Base-by-base conservation (phyloP, 2,888 invertebrate species). In the Anticlea derivata region DNA sequence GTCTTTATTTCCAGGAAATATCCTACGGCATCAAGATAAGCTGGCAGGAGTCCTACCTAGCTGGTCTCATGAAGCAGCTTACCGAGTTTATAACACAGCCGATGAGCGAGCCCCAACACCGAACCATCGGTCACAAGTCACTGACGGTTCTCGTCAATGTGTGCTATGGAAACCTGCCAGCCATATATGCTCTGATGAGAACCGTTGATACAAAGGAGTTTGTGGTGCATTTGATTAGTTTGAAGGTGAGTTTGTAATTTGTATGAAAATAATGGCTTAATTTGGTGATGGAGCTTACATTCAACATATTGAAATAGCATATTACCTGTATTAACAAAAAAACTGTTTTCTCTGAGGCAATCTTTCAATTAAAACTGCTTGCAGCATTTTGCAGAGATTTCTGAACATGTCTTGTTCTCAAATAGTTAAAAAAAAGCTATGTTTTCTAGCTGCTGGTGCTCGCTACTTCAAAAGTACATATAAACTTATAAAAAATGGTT, bases 31-130 rank as follows among this genome's bases (percentile, higher is more conserved):
- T 96, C 10, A 94, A 93, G 73, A 95, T 96, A 17, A 93, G 93
- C 5, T 96, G 96, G 95, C 95, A 95, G 74, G 95, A 96, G 67
- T 94, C 95, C 0, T 94, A 96, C 74, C 83, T 96, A 30, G 82
- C 93, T 0, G 91, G 92, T 54, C 81, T 96, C 6, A 92, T 96
- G 78, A 92, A 93, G 46, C 93, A 92, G 11, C 78, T 96, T 0
- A 93, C 94, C 0, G 92, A 93, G 20, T 94, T 94, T 92, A 92
- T 95, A 37, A 82, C 78, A 0, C 79, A 81, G 27, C 90, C 92
- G 0, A 90, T 91, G 68, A 70, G 69, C 0, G 92, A 92, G 23
- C 63, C 83, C 0, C 85, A 83, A 38, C 75, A 79, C 1, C 67
- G 76, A 1, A 83, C 87, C 1, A 89, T 91, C 7, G 91, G 91